Conservation (phyloP, 2,888 invertebrate species). For the Seladonia tumulorum region DNA sequence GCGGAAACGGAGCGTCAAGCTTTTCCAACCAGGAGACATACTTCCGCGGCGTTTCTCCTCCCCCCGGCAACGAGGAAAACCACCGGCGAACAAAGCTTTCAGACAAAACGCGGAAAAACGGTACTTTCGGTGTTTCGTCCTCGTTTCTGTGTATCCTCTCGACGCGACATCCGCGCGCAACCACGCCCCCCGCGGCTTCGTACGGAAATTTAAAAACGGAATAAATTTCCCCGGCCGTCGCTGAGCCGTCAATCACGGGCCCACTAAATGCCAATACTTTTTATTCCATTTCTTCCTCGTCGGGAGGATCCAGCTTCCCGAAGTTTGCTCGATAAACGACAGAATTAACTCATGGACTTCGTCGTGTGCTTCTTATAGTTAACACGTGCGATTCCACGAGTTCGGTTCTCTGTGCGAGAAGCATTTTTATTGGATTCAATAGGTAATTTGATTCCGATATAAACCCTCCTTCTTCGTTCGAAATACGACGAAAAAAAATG, state of each 20-base stretch:
- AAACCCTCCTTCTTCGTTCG: no score
- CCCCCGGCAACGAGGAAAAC: slow-evolving; percentile 32
- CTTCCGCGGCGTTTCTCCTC: slow-evolving; percentile 4
- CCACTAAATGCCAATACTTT: neutral
- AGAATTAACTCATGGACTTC: neutral
- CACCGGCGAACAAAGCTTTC: slow-evolving; percentile 52
- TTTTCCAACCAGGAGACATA: slow-evolving; percentile 29
- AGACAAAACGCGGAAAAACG: slow-evolving; percentile 56
- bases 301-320: neutral
- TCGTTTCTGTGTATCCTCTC: slow-evolving; percentile 27
- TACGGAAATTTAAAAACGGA: slow-evolving; percentile 39
- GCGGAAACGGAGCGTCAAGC: slow-evolving; percentile 44
- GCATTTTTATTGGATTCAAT: no score
- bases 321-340: neutral
- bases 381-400: neutral
- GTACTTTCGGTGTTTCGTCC: slow-evolving; percentile 52
- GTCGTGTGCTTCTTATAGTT: neutral
- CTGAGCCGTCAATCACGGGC: neutral
- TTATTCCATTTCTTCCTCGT: neutral
- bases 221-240: neutral
- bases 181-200: neutral
- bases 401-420: no score
- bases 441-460: no score
- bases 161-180: neutral
- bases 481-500: no score